Base-by-base conservation (phyloP, 2,888 invertebrate species). In the Cataglyphis cursor region DNA sequence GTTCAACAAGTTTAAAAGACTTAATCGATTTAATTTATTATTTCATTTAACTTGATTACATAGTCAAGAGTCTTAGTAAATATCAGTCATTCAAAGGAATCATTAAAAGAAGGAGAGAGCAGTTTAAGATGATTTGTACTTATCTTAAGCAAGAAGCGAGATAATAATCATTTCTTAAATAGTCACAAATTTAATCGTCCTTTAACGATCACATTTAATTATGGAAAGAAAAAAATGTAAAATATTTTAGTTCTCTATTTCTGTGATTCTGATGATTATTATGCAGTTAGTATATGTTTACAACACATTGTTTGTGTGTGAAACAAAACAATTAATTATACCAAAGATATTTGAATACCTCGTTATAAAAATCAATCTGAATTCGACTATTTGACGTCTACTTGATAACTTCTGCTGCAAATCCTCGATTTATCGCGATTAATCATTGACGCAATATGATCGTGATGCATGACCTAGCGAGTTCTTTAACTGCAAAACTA, bases 1-100 rank as follows among this genome's bases (percentile, higher is more conserved):
- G 18, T 59, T 59, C 21, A 21, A 24, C 44, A 70, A 24, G 21
- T 18, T 59, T 44, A 48, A 80, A 70, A 59, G 31, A 59, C 59
- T 59, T 54, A 59, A 80, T 70, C 59, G 59, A 80, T 80, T 80
- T 70, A 59, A 35, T 70, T 61, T 59, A 44, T 80, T 80, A 80
- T 51, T 64, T 75, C 35, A 64, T 76, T 59, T 59, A 31, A 78
- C 64, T 66, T 78, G 48, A 80, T 70, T 31, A 59, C 35, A 31
- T 31, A 44, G 44, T 54, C 44, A 59, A 31, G 41, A 80, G 24
- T 24, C n/a, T 70, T 68, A 80, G 59, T 59, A 59, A 78, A 68
- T 78, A 57, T 35, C 10, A 68, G 54, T 70, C 68, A 59, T 80
- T 80, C 68, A 59, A 59, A 59, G 41, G 31, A 57, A 44, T 70